Conservation (phyloP, 2,113 vertebrate species). For the mouse (Mus musculus) region DNA sequence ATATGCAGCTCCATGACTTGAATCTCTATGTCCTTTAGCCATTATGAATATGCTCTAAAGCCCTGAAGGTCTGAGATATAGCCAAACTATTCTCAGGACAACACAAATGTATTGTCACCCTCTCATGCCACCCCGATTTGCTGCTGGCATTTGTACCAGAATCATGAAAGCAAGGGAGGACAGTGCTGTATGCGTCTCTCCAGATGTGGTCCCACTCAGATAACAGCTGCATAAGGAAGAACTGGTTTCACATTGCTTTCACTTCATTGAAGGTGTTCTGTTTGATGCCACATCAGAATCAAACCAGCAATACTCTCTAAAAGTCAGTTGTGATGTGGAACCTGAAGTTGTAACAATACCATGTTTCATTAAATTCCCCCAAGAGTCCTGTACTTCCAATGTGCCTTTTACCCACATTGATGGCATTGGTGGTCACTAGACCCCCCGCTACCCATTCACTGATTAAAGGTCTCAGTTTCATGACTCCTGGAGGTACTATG, state of each 20-base stretch:
- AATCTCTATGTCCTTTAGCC: accelerated
- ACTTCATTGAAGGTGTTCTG: background rate
- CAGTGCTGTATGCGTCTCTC: too few species aligned
- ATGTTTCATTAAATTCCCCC: background rate
- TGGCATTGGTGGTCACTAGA: too few species aligned
- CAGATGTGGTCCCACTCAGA: background rate
- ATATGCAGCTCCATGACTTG: accelerated
- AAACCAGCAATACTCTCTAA: background rate
- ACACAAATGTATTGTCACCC: background rate
- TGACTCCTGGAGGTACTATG: background rate
- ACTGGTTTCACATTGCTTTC: background rate
- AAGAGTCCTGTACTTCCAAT: background rate
- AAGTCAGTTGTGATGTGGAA: background rate
- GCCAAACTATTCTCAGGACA: background rate
- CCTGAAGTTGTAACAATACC: background rate
- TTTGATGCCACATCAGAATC: background rate
- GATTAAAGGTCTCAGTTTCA: background rate
- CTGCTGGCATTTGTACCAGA: background rate
- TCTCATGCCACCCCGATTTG: background rate
- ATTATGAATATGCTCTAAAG: background rate
- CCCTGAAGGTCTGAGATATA: background rate
- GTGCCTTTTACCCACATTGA: background rate
- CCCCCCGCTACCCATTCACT: background rate
- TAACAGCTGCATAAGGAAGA: background rate
- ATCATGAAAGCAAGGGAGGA: background rate